These are phyloP conservation scores for Neoaliturus tenellus DNA, from an alignment of 2,888 invertebrate species.

Conservation along the genomic window DNA sequence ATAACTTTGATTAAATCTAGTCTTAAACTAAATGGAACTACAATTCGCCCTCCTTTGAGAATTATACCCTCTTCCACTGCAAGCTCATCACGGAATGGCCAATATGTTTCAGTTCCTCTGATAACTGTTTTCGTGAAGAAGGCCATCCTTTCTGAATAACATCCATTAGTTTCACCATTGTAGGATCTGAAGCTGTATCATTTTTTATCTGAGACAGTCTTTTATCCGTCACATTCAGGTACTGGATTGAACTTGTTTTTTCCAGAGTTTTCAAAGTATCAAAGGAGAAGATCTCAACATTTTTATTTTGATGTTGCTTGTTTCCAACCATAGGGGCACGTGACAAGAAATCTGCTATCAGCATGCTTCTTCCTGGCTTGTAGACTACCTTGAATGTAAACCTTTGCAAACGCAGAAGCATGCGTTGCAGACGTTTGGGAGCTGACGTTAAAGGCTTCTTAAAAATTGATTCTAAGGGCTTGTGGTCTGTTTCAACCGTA, in stretches of 20 bases:
- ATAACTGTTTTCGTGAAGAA: too few relatives aligned
- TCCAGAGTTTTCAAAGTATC: background rate
- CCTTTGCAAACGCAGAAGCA: constrained; percentile 44
- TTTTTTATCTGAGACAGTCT: background rate
- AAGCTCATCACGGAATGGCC: too few relatives aligned
- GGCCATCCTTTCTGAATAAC: too few relatives aligned
- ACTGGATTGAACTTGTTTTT: background rate
- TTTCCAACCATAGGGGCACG: background rate
- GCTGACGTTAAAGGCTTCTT: constrained; percentile 52
- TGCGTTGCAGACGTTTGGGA: constrained; percentile 54
- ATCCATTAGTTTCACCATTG: too few relatives aligned
- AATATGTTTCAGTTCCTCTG: too few relatives aligned
- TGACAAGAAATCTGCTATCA: background rate
- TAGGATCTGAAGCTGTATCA: background rate
- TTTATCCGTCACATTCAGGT: background rate
- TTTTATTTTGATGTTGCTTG: background rate
- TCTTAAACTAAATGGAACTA: too few relatives aligned
- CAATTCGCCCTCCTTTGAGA: too few relatives aligned
- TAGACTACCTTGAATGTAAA: constrained; percentile 41
- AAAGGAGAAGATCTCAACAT: background rate
- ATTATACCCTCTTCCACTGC: too few relatives aligned
- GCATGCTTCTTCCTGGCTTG: constrained; percentile 36
- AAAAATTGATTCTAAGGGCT: constrained; percentile 68
- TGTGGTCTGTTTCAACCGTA: constrained; percentile 68
- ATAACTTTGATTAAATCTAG: background rate